These are phyloP conservation scores for Cynaeus angustus DNA, from an alignment of 2,888 invertebrate species.

Conservation along the genomic window DNA sequence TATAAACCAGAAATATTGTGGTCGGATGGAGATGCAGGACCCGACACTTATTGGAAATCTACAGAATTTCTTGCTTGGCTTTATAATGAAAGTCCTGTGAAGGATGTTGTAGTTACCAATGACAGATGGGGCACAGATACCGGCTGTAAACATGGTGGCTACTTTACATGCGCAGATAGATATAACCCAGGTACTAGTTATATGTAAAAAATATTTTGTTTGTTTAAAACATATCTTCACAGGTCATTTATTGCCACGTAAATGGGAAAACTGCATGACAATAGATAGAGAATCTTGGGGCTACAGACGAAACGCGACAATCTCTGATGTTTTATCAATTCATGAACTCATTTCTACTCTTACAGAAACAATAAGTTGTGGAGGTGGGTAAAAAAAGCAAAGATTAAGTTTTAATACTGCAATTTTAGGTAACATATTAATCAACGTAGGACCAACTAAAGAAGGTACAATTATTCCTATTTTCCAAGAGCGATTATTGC, in stretches of 20 bases:
- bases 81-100: slow-evolving; percentile 94
- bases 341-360: slow-evolving; percentile 81
- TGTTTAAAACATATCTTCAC: too few species aligned
- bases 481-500: slow-evolving; percentile 87
- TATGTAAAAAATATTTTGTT: too few species aligned
- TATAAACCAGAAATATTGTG: slow-evolving; percentile 87
- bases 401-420: neutral
- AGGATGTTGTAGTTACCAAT: slow-evolving; percentile 91
- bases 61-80: slow-evolving; percentile 92
- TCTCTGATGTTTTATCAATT: slow-evolving; percentile 80
- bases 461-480: slow-evolving; percentile 90
- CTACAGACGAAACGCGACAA: slow-evolving; percentile 81
- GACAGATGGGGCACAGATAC: slow-evolving; percentile 93
- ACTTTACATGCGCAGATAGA: slow-evolving; percentile 88
- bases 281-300: slow-evolving; percentile 93
- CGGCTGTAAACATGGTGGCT: slow-evolving; percentile 91
- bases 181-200: slow-evolving; percentile 87
- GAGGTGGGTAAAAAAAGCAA: slow-evolving; percentile 74
- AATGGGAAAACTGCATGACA: slow-evolving; percentile 98
- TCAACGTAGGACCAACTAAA: slow-evolving; percentile 93
- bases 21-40: slow-evolving; percentile 94
- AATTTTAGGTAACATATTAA: slow-evolving; percentile 79
- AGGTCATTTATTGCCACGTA: slow-evolving; percentile 73
- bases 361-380: slow-evolving; percentile 88
- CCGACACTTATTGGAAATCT: slow-evolving; percentile 86